phyloP scores from a whole-genome alignment of 2,888 invertebrate genomes.

The Hirtodrosophila cameraria region DNA sequence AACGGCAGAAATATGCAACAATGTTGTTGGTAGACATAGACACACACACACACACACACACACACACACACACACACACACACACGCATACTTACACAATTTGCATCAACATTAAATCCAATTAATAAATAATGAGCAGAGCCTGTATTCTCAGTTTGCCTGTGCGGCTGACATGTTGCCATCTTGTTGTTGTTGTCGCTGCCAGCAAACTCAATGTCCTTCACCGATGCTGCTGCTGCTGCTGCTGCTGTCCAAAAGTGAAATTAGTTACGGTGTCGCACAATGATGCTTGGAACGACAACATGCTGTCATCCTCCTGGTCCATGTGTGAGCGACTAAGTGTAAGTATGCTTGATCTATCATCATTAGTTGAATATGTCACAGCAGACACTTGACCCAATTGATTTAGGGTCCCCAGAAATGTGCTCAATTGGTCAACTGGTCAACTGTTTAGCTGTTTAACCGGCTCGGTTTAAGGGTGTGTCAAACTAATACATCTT shows the following conservation, averaged over 20 bases:
- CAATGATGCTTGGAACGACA: constrained; percentile 55
- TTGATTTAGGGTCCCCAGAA: constrained; percentile 66
- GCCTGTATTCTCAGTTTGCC: constrained; percentile 18
- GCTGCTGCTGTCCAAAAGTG: constrained; percentile 25
- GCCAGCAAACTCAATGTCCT: constrained; percentile 50
- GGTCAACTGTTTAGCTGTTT: constrained; percentile 10
- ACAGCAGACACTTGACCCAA: constrained; percentile 70
- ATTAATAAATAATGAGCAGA: constrained; percentile 70
- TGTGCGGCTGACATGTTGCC: constrained; percentile 44
- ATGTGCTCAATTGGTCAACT: constrained; percentile 45
- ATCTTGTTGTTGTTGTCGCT: constrained; percentile 16
- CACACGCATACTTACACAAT: constrained; percentile 6
- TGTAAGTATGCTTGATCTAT: constrained; percentile 65
- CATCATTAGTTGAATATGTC: constrained; percentile 76
- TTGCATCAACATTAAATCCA: constrained; percentile 54
- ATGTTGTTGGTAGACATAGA: background rate
- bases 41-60: constrained; percentile 1
- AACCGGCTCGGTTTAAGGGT: background rate
- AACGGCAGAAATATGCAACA: constrained; percentile 15
- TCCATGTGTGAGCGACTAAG: constrained; percentile 48
- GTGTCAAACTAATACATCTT: constrained; percentile 18
- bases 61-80: too few relatives aligned
- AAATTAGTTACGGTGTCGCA: constrained; percentile 76
- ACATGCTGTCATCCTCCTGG: constrained; percentile 27
- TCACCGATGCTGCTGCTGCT: constrained; percentile 47